Percentiles rank a stretch among this genome's conserved stretches.
Conservation (phyloP, 2,888 invertebrate species). For the Hypomecis atomaria region DNA sequence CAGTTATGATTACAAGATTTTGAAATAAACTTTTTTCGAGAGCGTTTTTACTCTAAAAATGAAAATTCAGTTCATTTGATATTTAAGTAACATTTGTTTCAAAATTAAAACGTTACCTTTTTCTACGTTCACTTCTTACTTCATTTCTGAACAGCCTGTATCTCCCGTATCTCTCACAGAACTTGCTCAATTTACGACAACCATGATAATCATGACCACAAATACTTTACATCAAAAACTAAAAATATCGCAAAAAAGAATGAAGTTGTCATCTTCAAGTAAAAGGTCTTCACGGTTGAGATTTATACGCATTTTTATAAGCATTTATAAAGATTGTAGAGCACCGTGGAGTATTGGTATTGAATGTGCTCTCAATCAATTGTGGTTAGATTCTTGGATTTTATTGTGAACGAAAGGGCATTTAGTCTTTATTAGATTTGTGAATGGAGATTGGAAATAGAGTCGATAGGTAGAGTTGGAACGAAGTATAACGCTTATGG, state of each 20-base stretch:
- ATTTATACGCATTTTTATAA: constrained; percentile 50
- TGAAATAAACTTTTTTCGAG: too few relatives aligned
- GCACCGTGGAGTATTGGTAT: constrained; percentile 36
- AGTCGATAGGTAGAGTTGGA: too few relatives aligned
- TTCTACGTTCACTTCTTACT: not conserved
- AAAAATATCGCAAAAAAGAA: constrained; percentile 38
- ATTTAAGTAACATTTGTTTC: too few relatives aligned
- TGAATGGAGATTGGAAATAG: not conserved
- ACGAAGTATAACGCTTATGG: too few relatives aligned
- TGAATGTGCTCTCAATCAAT: constrained; percentile 35
- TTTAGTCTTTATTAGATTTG: constrained; percentile 3
- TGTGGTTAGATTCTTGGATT: constrained; percentile 32
- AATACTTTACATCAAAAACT: constrained; percentile 54
- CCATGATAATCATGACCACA: constrained; percentile 75
- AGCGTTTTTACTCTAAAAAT: too few relatives aligned
- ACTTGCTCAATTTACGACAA: constrained; percentile 65
- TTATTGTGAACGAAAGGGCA: constrained; percentile 25
- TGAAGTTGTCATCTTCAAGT: constrained; percentile 45
- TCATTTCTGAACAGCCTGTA: constrained; percentile 36
- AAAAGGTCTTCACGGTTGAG: constrained; percentile 39
- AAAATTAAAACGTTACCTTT: not conserved
- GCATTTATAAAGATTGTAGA: constrained; percentile 42
- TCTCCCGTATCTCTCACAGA: constrained; percentile 40
- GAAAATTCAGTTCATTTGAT: too few relatives aligned
- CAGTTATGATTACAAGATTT: too few relatives aligned